Evolutionary conservation across 2,797 vertebrate genomes (phyloP).

Genomic region (Gallirallus australis): DNA sequence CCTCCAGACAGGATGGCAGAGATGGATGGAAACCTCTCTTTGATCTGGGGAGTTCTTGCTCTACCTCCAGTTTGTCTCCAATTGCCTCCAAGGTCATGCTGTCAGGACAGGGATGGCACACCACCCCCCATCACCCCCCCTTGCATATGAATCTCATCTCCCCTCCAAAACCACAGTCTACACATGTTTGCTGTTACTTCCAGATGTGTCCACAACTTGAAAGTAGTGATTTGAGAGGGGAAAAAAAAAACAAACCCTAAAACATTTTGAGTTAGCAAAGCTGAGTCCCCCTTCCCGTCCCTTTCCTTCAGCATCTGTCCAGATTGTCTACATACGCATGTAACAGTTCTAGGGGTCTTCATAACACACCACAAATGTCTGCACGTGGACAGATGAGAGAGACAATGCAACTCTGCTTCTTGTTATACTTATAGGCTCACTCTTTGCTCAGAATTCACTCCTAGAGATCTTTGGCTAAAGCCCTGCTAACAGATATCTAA

Average conservation of each 20-base stretch:
- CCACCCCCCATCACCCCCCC: no score
- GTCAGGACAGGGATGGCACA: not conserved
- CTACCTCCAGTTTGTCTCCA: conserved; percentile 28
- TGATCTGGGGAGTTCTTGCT: conserved; percentile 27
- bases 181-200: conserved; percentile 51
- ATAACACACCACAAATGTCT: rapidly evolving
- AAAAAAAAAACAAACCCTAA: not conserved
- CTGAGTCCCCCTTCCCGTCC: not conserved
- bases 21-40: conserved; percentile 27
- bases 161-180: conserved; percentile 5
- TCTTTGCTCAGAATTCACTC: conserved; percentile 18
- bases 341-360: not conserved
- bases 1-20: not conserved
- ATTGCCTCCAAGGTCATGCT: conserved; percentile 8
- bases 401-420: not conserved
- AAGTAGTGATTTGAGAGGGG: not conserved
- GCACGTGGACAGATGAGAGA: not conserved
- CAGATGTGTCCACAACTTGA: conserved; percentile 26
- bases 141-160: conserved; percentile 29
- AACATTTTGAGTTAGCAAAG: not conserved
- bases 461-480: conserved; percentile 41
- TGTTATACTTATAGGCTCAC: not conserved
- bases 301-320: not conserved
- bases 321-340: not conserved
- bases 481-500: conserved; percentile 12